Percentiles rank a stretch among this genome's conserved stretches.
phyloP scores from a whole-genome alignment of 1,140 invertebrate genomes.

The Ceratina australensis region DNA sequence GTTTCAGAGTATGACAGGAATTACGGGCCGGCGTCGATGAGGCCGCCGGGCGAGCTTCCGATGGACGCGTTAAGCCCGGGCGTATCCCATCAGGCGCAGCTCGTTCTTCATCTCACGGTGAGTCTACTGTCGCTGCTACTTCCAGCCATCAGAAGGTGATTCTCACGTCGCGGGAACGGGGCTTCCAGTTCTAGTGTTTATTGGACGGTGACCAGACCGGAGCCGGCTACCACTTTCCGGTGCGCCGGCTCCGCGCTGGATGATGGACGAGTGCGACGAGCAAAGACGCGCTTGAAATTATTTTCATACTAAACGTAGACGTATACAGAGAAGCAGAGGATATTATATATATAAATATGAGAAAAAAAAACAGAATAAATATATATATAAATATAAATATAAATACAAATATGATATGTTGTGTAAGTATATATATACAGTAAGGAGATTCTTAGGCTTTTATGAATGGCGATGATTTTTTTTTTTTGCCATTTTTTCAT shows the following conservation, averaged over 20 bases:
- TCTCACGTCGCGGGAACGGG: slow-evolving; percentile 68
- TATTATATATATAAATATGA: slow-evolving; percentile 51
- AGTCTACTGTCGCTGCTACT: slow-evolving; percentile 64
- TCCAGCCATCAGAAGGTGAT: slow-evolving; percentile 71
- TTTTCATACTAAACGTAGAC: slow-evolving; percentile 73
- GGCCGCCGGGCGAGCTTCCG: slow-evolving; percentile 62
- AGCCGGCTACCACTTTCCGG: slow-evolving; percentile 41
- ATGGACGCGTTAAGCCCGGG: slow-evolving; percentile 57
- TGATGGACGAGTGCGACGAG: slow-evolving; percentile 57
- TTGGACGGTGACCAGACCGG: slow-evolving; percentile 59
- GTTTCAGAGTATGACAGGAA: slow-evolving; percentile 71
- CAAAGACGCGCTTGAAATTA: slow-evolving; percentile 69
- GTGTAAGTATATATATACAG: slow-evolving; percentile 57
- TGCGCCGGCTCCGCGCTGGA: slow-evolving; percentile 38
- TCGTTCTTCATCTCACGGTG: slow-evolving; percentile 64
- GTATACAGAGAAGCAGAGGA: slow-evolving; percentile 53
- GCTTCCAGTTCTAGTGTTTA: slow-evolving; percentile 75
- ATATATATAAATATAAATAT: slow-evolving; percentile 47
- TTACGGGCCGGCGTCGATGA: slow-evolving; percentile 67
- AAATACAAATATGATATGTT: slow-evolving; percentile 46
- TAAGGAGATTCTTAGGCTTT: slow-evolving; percentile 55
- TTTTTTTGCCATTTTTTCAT: not conserved
- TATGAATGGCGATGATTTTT: slow-evolving; percentile 31
- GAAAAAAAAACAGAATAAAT: slow-evolving; percentile 50
- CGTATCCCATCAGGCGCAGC: slow-evolving; percentile 48